Percentiles rank a stretch among this genome's conserved stretches.
Evolutionary conservation across 2,888 invertebrate species (phyloP).

Genomic region (Catocala nupta): DNA sequence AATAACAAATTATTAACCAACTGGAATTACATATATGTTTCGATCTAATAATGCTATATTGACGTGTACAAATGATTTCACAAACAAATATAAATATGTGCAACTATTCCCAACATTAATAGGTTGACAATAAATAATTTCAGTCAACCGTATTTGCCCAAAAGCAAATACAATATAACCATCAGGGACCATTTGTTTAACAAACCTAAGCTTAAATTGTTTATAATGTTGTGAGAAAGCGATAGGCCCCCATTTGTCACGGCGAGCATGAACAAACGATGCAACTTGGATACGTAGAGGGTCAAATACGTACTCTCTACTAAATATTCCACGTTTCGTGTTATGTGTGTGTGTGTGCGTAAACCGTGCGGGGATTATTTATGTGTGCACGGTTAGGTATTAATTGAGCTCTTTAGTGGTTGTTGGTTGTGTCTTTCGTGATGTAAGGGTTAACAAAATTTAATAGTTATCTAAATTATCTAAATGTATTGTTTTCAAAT

Average conservation of each 20-base stretch:
- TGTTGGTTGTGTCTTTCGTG: neutral
- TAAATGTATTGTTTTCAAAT: no score
- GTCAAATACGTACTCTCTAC: slow-evolving; percentile 20
- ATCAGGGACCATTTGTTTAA: neutral
- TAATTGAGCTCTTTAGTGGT: slow-evolving; percentile 25
- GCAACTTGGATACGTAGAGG: slow-evolving; percentile 22
- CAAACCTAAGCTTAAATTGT: slow-evolving; percentile 7
- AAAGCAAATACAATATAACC: no score
- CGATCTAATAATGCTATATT: no score
- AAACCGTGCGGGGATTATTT: slow-evolving; percentile 25
- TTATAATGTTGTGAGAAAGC: slow-evolving; percentile 9
- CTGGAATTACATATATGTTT: no score
- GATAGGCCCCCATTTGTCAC: slow-evolving; percentile 24
- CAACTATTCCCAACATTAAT: no score
- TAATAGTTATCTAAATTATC: no score
- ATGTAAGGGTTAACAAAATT: neutral
- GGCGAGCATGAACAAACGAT: slow-evolving; percentile 19
- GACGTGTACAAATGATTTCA: no score
- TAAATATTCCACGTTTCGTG: slow-evolving; percentile 20
- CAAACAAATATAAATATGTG: no score
- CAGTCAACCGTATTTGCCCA: no score
- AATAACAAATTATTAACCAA: no score
- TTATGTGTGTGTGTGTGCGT: neutral
- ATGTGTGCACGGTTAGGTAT: slow-evolving; percentile 32
- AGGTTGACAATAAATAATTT: no score